Evolutionary conservation across 2,113 vertebrate genomes (phyloP), one percentile per base, ranked within the genome.

Genomic region (Orientallactaga bullata): DNA sequence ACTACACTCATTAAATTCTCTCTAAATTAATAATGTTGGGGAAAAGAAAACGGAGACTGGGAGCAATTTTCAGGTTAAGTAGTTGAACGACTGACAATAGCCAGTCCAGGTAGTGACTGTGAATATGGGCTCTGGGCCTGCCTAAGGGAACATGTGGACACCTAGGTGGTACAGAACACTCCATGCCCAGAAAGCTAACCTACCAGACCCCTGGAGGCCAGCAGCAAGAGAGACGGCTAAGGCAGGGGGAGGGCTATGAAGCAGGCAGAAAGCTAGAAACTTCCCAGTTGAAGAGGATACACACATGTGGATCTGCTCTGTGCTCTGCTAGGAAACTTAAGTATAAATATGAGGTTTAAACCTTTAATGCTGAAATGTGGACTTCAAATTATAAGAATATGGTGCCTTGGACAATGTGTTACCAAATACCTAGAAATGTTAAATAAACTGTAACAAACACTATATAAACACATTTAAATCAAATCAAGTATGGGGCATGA

Each of bases 351-450:
- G 47, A 94, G 30, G 66, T 24, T 72, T 69, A 71, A 71, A 86
- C 80, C 66, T 23, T 26, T 66, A 68, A 89, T n/a, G 68, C 28
- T 80, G 42, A 92, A 32, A 80, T n/a, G 32, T 17, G 37, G 21
- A 35, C 51, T 92, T 90, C 58, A 9, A n/a, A 35, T 80, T 86
- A 32, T 42, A 92, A 32, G 37, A 96, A 47, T 37, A 60, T 5
- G 1, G 37, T 51, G 35, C 21, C 30, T 35, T 90, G 90, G 16
- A 89, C 69, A 76, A 76, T 18, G 1, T 51, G 73, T 42, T 79
- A 28, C n/a, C 78, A 73, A 88, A 68, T 51, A 93, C 37, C 42
- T 51, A 88, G 55, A 60, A 78, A 71, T 66, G 24, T 28, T 71
- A n/a, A 74, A 63, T 60, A 88, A 79, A 77, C 86, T 35, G 71